phyloP scores from a whole-genome alignment of 2,797 vertebrate species.

The Catamblyrhynchus diadema region DNA sequence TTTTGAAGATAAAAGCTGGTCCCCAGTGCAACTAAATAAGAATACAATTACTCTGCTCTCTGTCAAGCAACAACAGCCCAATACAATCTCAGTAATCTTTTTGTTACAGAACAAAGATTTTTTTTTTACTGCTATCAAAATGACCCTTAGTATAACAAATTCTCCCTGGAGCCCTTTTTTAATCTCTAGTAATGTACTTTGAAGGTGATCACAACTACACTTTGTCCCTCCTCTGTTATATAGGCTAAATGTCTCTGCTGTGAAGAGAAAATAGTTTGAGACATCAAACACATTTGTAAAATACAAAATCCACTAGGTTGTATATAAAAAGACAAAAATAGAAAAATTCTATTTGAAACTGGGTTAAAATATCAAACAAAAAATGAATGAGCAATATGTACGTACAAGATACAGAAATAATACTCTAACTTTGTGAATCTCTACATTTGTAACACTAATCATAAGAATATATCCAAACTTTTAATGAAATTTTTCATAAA shows the following conservation, averaged over 20 bases:
- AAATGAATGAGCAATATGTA: not conserved
- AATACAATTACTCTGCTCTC: not conserved
- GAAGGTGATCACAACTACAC: not conserved
- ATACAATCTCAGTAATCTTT: not conserved
- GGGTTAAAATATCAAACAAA: not conserved
- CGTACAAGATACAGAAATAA: not conserved
- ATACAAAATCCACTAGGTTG: not conserved
- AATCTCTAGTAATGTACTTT: slow-evolving; percentile 11
- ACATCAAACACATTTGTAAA: not conserved
- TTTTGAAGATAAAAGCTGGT: not conserved
- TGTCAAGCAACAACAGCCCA: not conserved
- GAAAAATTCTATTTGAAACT: not conserved
- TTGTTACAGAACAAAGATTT: not conserved
- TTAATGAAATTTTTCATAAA: not conserved
- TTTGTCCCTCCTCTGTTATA: not conserved
- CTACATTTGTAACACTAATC: not conserved
- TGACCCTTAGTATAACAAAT: not conserved
- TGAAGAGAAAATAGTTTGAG: slow-evolving; percentile 30
- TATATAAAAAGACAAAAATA: not conserved
- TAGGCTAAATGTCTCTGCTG: not conserved
- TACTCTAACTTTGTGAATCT: not conserved
- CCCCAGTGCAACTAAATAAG: not conserved
- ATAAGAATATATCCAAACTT: not conserved
- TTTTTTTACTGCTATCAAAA: slow-evolving; percentile 13
- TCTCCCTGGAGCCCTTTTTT: not conserved